Evolutionary conservation across 2,797 vertebrate species (phyloP), one percentile per base, ranked within the genome.

Genomic region (Enteromius treurensis): DNA sequence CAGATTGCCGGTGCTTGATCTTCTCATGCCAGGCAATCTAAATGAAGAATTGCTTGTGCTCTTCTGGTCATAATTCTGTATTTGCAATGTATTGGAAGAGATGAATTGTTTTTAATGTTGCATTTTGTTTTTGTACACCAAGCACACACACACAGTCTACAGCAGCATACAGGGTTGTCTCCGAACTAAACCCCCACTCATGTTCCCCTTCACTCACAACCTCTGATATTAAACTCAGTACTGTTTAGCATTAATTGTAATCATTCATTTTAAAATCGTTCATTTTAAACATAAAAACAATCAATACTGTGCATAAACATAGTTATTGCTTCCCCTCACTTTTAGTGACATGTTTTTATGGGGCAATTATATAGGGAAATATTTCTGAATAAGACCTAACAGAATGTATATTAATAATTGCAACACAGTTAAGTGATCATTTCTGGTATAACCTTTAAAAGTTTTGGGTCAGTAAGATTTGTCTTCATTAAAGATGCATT

Each of bases 1-100:
- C 86, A 87, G 86, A 88, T 88, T 90, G 80, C 82, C 74, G 37
- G 81, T 77, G 85, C 77, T 73, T 88, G 88, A 87, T 87, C 85
- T 86, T 87, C 84, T 88, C 84, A 89, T 84, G 83, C 86, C 81
- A 83, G 69, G 89, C 89, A 90, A 90, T 90, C 86, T 89, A 90
- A 88, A 91, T 92, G 90, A 91, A 87, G 87, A 86, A 91, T 91
- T 70, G 67, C 84, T 80, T 55, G 62, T 83, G 80, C 82, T 83
- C 82, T 78, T 67, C 79, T 83, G 83, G 74, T 77, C 69, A 89
- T 87, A 86, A 85, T 84, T 91, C 87, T 87, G 49, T 70, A 86
- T 89, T 89, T 86, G 79, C 80, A 75, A 81, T 86, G 83, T 79
- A 87, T 85, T 84, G 82, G 68, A 80, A 84, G 78, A 87, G 89